Evolutionary conservation across 2,888 invertebrate species (phyloP).

Genomic region (Kryphioiulus occultus): DNA sequence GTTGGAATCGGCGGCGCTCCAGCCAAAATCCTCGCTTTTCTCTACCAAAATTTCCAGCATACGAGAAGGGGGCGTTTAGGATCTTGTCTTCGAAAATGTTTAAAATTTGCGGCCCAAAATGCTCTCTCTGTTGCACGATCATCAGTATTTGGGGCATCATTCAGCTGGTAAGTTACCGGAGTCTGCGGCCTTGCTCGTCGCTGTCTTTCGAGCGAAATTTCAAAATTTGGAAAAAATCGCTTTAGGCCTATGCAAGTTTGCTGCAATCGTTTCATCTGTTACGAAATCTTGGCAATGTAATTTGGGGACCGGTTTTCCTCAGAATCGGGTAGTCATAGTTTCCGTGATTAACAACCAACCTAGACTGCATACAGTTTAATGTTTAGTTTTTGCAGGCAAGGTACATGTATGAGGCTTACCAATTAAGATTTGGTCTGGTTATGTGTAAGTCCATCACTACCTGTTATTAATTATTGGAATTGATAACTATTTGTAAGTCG

Average conservation of each 20-base stretch:
- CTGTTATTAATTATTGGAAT: no score
- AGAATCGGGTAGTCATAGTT: background rate
- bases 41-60: background rate
- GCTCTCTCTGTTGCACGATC: constrained; percentile 88
- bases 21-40: background rate
- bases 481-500: no score
- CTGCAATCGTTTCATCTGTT: constrained; percentile 6
- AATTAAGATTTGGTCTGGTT: no score
- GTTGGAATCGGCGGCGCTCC: background rate
- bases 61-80: constrained; percentile 7
- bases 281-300: constrained; percentile 38
- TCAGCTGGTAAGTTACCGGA: constrained; percentile 75
- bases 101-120: constrained; percentile 89
- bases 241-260: constrained; percentile 8
- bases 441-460: no score
- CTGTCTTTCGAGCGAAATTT: background rate
- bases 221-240: background rate
- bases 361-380: no score
- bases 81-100: constrained; percentile 58
- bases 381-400: no score
- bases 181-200: background rate
- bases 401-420: no score
- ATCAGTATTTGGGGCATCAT: constrained; percentile 94
- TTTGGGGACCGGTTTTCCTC: constrained; percentile 14
- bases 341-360: no score